Base-by-base conservation (phyloP, 2,888 invertebrate species). In the Resseliella maxima region DNA sequence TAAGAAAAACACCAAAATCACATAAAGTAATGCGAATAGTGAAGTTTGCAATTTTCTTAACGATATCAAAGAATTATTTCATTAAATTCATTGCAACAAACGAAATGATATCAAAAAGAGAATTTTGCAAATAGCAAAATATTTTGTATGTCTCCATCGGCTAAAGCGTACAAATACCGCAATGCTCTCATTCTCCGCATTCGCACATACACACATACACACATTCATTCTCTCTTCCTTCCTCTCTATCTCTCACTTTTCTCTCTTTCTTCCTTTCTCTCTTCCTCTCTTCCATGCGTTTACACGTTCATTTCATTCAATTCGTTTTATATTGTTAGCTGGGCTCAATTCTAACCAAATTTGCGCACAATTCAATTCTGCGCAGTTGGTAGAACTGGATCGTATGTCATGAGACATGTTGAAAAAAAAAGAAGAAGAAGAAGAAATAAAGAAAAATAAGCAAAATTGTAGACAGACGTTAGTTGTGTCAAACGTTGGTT, bases 341-440 rank as follows among this genome's bases (percentile, higher is more conserved):
- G 8, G 46, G 46, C 46, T 15, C 8, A 50, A 12, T 41, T 41
- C 46, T 8, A 15, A 41, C 46, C 5, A n/a, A 24, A 59, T 72
- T 72, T 35, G 83, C 83, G 83, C 83, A 83, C n/a, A 38, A n/a
- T 83, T 83, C 24, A n/a, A 83, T 83, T 21, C 38, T 83, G 83
- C 83, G 83, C 83, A 38, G 83, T 83, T 83, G 83, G 83, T n/a
- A 83, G 12, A 38, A 83, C 83, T 83, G 83, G 0, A 8, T 38
- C 36, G 24, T 83, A 21, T 83, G 83, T 15, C 83, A 83, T 38
- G 38, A n/a, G 38, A 21, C 1, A 31, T 31, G 72, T 35, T 2
- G 27, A 59, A 59, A 3, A 8, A 50, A 50, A 50, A 50, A 50
- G 15, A 21, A 50, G 50, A 10, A 10, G 50, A 50, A 50, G 21